Conservation (phyloP, 2,797 vertebrate genomes). For the Cuniculus paca region DNA sequence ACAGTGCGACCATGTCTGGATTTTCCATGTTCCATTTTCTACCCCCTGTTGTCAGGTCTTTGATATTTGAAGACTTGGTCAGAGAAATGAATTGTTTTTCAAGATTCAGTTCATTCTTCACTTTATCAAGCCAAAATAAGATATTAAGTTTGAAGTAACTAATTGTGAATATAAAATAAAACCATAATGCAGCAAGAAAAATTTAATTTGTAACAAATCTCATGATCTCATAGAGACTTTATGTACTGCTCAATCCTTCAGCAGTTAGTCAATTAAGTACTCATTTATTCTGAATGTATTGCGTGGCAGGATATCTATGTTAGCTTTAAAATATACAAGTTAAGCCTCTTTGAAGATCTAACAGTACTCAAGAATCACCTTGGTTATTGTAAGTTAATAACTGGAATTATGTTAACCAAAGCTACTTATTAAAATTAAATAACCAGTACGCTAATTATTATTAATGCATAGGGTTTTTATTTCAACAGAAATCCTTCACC, state of each 20-base stretch:
- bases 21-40: conserved; percentile 76
- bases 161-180: conserved; percentile 76
- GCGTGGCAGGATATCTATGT: conserved; percentile 77
- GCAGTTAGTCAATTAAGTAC: conserved; percentile 82
- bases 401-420: conserved; percentile 38
- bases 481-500: conserved; percentile 73
- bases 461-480: conserved; percentile 67
- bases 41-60: conserved; percentile 41
- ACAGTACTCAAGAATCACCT: conserved; percentile 82
- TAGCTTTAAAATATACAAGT: conserved; percentile 83
- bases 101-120: conserved; percentile 3
- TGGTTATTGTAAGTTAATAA: conserved; percentile 84
- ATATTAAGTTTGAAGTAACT: not conserved
- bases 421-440: conserved; percentile 82
- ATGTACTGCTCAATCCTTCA: conserved; percentile 81
- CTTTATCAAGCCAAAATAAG: not conserved
- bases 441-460: conserved; percentile 82
- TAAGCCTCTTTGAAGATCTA: conserved; percentile 69
- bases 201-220: conserved; percentile 69
- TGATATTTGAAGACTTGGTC: conserved; percentile 57
- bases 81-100: conserved; percentile 44
- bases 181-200: conserved; percentile 77
- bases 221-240: conserved; percentile 68
- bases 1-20: conserved; percentile 67
- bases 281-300: conserved; percentile 84